Conservation (phyloP, 2,797 vertebrate genomes). For the Gallirallus australis region DNA sequence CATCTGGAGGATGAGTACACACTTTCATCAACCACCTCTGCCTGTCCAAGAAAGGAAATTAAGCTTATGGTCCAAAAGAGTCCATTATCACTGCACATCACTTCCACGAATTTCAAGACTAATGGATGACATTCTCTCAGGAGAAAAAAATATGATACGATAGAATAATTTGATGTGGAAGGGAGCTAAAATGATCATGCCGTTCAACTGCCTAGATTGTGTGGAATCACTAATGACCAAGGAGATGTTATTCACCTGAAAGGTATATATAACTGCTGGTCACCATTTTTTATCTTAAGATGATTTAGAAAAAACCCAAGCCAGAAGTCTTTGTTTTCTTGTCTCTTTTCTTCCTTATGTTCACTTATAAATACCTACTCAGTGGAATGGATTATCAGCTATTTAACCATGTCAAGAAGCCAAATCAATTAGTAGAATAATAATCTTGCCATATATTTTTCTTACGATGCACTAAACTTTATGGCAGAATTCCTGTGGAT, state of each 20-base stretch:
- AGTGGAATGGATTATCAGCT: neutral
- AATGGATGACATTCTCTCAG: neutral
- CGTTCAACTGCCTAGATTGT: neutral
- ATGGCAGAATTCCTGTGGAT: neutral
- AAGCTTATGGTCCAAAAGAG: neutral
- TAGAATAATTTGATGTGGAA: neutral
- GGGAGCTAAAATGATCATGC: accelerated
- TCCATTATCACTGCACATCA: neutral
- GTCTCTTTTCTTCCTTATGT: neutral
- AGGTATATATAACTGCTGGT: neutral
- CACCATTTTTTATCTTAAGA: neutral
- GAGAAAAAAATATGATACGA: neutral
- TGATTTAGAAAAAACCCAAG: neutral
- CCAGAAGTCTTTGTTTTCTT: neutral
- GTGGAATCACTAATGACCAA: neutral
- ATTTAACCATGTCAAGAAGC: neutral
- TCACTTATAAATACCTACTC: neutral
- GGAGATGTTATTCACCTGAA: neutral
- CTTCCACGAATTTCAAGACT: neutral
- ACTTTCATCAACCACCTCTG: neutral
- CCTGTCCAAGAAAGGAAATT: neutral
- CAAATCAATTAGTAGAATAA: neutral
- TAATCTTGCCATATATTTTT: neutral
- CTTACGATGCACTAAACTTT: neutral
- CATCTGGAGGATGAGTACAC: neutral